A percentile compares a stretch with the other conserved stretches of the same genome.
These are phyloP conservation scores for Vulpes vulpes DNA, from an alignment of 2,113 vertebrate genomes.

Conservation along the genomic window DNA sequence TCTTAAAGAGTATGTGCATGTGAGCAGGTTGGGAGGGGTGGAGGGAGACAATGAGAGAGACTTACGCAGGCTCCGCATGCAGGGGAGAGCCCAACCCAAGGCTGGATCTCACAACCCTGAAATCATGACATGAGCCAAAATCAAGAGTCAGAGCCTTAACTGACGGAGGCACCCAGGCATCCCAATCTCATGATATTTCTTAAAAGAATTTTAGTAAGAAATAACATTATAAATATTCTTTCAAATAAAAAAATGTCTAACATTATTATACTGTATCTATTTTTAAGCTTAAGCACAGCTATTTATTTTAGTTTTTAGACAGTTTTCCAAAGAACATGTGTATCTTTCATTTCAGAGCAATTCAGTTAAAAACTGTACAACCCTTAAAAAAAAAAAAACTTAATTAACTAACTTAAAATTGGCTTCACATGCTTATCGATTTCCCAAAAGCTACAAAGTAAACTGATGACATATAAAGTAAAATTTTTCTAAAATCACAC, in stretches of 20 bases:
- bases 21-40: neutral
- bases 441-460: slow-evolving; percentile 32
- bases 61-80: neutral
- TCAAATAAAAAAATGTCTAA: slow-evolving; percentile 6
- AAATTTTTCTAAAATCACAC: neutral
- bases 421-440: neutral
- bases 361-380: slow-evolving; percentile 44
- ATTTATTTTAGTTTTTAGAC: neutral
- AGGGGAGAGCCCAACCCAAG: neutral
- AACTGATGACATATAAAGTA: neutral
- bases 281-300: neutral
- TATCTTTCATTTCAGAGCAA: slow-evolving; percentile 34
- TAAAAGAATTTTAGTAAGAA: slow-evolving; percentile 19
- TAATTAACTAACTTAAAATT: slow-evolving; percentile 35
- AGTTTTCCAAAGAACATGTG: slow-evolving; percentile 22
- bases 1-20: neutral
- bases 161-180: neutral
- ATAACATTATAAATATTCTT: neutral
- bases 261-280: neutral
- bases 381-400: slow-evolving; percentile 11
- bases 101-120: neutral
- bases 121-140: neutral
- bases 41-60: neutral
- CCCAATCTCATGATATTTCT: neutral
- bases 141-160: neutral